Conservation (phyloP, 2,113 vertebrate genomes). For the Alaudala cheleensis region DNA sequence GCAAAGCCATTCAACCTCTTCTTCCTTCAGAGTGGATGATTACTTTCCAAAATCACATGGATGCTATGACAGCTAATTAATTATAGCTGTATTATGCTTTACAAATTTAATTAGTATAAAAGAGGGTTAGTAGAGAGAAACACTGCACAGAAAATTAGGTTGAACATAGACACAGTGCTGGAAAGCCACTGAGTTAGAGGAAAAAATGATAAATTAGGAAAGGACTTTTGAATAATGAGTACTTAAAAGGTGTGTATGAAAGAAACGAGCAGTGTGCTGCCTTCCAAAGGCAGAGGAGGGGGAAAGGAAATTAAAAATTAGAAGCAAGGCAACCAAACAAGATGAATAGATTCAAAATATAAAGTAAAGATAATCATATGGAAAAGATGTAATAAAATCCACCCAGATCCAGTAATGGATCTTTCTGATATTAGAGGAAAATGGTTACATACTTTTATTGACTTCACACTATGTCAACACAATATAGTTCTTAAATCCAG, state of each 20-base stretch:
- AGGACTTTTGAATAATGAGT: not conserved
- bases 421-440: not conserved
- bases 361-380: not conserved
- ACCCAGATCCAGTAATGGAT: not conserved
- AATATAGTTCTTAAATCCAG: not conserved
- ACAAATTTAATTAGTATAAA: not conserved
- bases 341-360: not conserved
- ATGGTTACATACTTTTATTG: not conserved
- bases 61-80: slow-evolving; percentile 22
- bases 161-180: not conserved
- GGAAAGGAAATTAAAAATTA: slow-evolving; percentile 47
- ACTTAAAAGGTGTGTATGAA: not conserved
- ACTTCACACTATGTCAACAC: not conserved
- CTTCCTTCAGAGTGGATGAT: not conserved
- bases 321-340: not conserved
- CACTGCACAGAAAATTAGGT: not conserved
- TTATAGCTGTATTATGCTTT: not conserved
- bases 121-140: not conserved
- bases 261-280: not conserved
- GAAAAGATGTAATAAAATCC: not conserved
- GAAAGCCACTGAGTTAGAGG: not conserved
- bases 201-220: not conserved
- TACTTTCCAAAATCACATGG: not conserved
- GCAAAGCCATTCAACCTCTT: slow-evolving; percentile 1
- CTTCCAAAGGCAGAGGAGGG: not conserved